Evolutionary conservation across 2,888 invertebrate species (phyloP).

Genomic region (Clistopyga incitator): DNA sequence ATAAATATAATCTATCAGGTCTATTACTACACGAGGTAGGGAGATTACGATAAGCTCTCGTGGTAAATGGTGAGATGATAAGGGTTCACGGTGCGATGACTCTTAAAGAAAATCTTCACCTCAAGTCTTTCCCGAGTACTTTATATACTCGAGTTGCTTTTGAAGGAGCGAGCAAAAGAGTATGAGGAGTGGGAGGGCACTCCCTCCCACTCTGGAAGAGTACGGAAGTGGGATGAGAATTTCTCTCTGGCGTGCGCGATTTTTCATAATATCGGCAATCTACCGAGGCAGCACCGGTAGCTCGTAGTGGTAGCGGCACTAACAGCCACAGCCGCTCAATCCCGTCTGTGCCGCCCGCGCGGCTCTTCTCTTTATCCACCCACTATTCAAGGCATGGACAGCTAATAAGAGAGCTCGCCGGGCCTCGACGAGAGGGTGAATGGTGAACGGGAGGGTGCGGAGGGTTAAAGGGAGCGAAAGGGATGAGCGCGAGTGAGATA

Average conservation of each 20-base stretch:
- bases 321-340: slow-evolving; percentile 51
- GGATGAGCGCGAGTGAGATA: slow-evolving; percentile 42
- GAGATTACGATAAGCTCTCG: slow-evolving; percentile 38
- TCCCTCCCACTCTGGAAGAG: no score
- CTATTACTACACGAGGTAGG: neutral
- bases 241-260: slow-evolving; percentile 55
- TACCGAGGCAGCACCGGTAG: slow-evolving; percentile 36
- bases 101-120: slow-evolving; percentile 46
- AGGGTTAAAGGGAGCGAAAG: slow-evolving; percentile 52
- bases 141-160: slow-evolving; percentile 53
- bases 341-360: slow-evolving; percentile 38
- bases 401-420: slow-evolving; percentile 65
- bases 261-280: slow-evolving; percentile 68
- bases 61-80: slow-evolving; percentile 41
- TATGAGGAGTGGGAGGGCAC: neutral
- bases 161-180: slow-evolving; percentile 22
- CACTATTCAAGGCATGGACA: slow-evolving; percentile 63
- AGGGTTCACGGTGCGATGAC: slow-evolving; percentile 34
- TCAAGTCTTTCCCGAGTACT: slow-evolving; percentile 26
- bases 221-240: slow-evolving; percentile 12
- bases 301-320: neutral
- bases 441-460: slow-evolving; percentile 7
- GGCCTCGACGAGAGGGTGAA: slow-evolving; percentile 42
- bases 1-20: neutral
- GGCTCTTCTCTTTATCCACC: slow-evolving; percentile 64